phyloP scores from a whole-genome alignment of 2,888 invertebrate species.

The Geophilus truncorum region DNA sequence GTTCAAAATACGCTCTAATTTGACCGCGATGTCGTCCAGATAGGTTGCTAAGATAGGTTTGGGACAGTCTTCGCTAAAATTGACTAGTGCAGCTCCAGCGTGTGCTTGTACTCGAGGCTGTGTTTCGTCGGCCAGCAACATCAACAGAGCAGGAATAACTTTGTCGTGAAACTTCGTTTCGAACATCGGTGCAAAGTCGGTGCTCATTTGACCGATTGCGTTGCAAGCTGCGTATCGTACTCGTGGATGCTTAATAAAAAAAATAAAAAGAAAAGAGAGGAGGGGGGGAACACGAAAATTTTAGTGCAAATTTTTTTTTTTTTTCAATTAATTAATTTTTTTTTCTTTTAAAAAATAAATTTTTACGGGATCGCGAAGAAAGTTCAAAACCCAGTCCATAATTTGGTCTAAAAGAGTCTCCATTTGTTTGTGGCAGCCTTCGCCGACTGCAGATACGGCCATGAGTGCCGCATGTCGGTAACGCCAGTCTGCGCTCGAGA shows the following conservation, averaged over 20 bases:
- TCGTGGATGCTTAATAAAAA: constrained; percentile 66
- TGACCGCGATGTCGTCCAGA: constrained; percentile 82
- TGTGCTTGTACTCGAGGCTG: constrained; percentile 91
- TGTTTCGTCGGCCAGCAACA: constrained; percentile 80
- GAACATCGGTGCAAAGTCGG: constrained; percentile 93
- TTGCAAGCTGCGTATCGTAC: constrained; percentile 97
- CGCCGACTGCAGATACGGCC: constrained; percentile 97
- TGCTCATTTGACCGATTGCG: constrained; percentile 97
- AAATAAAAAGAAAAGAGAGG: neutral
- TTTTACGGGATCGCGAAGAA: constrained; percentile 71
- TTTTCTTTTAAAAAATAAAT: neutral
- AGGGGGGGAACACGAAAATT: no score
- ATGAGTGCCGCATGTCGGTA: constrained; percentile 89
- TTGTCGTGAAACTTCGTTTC: constrained; percentile 97
- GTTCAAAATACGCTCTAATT: constrained; percentile 81
- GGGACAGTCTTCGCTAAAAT: constrained; percentile 98
- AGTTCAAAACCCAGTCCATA: constrained; percentile 82
- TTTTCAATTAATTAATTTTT: neutral
- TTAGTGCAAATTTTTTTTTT: no score
- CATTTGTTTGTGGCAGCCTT: constrained; percentile 99
- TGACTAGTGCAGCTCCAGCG: constrained; percentile 91
- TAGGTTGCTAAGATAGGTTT: constrained; percentile 87
- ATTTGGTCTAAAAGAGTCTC: constrained; percentile 88
- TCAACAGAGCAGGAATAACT: constrained; percentile 80
- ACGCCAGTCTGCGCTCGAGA: constrained; percentile 59